These are phyloP conservation scores for Aurelia sp. DNA, from an alignment of 30 jellyfish, hydroid and myxozoan genomes.

Conservation along the genomic window DNA sequence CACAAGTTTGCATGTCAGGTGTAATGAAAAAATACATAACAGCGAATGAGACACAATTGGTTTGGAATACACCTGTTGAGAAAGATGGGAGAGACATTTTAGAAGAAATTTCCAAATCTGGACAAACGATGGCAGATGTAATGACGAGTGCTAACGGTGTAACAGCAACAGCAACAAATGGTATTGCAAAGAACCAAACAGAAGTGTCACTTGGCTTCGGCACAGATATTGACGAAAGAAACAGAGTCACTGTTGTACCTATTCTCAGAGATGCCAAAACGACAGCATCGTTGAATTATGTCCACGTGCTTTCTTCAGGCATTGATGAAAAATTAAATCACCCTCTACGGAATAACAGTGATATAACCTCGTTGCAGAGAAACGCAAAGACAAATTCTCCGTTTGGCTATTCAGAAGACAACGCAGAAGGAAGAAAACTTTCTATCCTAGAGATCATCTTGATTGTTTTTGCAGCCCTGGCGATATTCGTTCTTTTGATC, in stretches of 20 bases:
- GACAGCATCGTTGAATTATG: not conserved
- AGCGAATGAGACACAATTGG: conserved; percentile 66
- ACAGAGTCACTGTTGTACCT: not conserved
- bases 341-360: not conserved
- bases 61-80: conserved; percentile 56
- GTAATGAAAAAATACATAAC: conserved; percentile 57
- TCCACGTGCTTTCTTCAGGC: not conserved
- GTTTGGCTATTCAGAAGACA: not conserved
- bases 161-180: not conserved
- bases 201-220: no score
- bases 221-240: no score
- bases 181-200: not conserved
- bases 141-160: conserved; percentile 2
- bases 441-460: conserved; percentile 71
- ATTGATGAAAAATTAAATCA: not conserved
- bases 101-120: not conserved
- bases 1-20: conserved; percentile 75
- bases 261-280: not conserved
- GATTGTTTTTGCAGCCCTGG: conserved; percentile 83
- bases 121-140: not conserved
- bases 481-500: conserved; percentile 60
- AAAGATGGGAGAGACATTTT: not conserved
- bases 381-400: not conserved
- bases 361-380: not conserved
- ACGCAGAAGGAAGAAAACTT: conserved; percentile 21